These are phyloP conservation scores for Cynoglossus semilaevis DNA, from an alignment of 2,113 vertebrate species.

Conservation along the genomic window DNA sequence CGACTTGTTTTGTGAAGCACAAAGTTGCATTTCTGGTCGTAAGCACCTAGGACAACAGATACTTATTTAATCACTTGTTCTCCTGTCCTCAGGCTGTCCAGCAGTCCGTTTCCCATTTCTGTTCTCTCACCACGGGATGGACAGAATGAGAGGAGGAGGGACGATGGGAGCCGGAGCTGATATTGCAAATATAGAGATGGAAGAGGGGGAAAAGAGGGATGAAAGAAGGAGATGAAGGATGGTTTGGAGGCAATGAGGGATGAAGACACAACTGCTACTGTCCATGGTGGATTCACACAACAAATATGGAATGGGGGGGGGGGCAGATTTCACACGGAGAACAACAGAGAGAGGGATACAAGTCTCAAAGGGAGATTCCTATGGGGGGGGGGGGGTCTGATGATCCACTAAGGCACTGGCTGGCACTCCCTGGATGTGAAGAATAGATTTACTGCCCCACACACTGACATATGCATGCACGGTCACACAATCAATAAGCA, in stretches of 20 bases:
- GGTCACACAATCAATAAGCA: slow-evolving; percentile 30
- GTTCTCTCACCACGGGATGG: slow-evolving; percentile 74
- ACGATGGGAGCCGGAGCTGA: slow-evolving; percentile 75
- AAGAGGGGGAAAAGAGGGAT: slow-evolving; percentile 1
- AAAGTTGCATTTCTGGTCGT: no score
- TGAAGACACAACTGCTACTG: slow-evolving; percentile 60
- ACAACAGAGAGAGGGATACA: slow-evolving; percentile 23
- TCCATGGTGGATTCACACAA: slow-evolving; percentile 54
- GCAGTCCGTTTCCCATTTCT: slow-evolving; percentile 74
- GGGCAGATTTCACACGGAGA: slow-evolving; percentile 46
- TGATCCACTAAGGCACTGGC: slow-evolving; percentile 41
- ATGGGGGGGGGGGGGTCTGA: slow-evolving; percentile 37
- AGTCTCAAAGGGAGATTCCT: slow-evolving; percentile 30
- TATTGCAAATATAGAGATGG: slow-evolving; percentile 27
- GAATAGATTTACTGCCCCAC: slow-evolving; percentile 40
- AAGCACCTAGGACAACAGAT: not conserved
- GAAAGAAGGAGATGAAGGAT: slow-evolving; percentile 6
- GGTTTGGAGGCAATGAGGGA: slow-evolving; percentile 50
- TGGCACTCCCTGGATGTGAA: slow-evolving; percentile 30
- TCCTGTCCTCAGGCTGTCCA: slow-evolving; percentile 72
- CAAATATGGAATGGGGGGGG: slow-evolving; percentile 30
- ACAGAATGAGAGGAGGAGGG: slow-evolving; percentile 70
- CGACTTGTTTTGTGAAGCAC: not conserved
- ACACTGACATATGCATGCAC: slow-evolving; percentile 31
- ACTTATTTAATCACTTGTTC: slow-evolving; percentile 1